A percentile compares a stretch with the other conserved stretches of the same genome.
These are phyloP conservation scores for Carassius gibelio DNA, from an alignment of 2,113 vertebrate species.

Conservation along the genomic window DNA sequence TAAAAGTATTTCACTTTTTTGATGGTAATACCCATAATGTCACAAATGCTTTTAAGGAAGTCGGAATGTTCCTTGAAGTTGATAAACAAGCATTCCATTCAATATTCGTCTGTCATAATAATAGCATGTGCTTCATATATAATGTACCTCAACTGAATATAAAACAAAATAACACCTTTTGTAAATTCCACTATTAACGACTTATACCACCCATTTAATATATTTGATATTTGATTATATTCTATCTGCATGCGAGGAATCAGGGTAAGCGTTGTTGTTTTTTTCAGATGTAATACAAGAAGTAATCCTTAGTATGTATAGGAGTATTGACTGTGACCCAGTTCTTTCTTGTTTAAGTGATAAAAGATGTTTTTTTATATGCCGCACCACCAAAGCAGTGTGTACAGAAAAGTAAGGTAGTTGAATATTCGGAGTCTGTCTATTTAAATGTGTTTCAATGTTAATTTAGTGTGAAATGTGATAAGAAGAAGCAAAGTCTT, in stretches of 20 bases:
- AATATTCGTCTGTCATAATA: neutral
- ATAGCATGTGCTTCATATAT: neutral
- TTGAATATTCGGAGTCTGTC: constrained; percentile 15
- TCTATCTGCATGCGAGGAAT: constrained; percentile 37
- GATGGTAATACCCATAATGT: neutral
- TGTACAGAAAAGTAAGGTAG: constrained; percentile 23
- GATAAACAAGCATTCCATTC: neutral
- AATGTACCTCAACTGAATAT: constrained; percentile 7
- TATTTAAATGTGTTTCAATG: constrained; percentile 40
- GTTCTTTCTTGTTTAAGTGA: constrained; percentile 25
- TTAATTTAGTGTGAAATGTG: constrained; percentile 46
- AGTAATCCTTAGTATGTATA: constrained; percentile 41
- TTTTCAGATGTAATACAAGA: constrained; percentile 44
- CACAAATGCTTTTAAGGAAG: neutral
- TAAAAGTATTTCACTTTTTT: neutral
- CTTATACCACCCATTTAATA: neutral
- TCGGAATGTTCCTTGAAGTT: neutral
- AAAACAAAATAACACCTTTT: constrained; percentile 15
- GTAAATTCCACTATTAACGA: constrained; percentile 21
- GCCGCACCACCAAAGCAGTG: constrained; percentile 15
- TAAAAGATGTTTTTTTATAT: constrained; percentile 43
- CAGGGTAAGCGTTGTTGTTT: constrained; percentile 26
- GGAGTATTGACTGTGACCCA: constrained; percentile 40
- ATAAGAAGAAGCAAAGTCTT: constrained; percentile 23
- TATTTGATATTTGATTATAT: constrained; percentile 4